Base-by-base conservation (phyloP, 2,113 vertebrate species). In the Channa argus region DNA sequence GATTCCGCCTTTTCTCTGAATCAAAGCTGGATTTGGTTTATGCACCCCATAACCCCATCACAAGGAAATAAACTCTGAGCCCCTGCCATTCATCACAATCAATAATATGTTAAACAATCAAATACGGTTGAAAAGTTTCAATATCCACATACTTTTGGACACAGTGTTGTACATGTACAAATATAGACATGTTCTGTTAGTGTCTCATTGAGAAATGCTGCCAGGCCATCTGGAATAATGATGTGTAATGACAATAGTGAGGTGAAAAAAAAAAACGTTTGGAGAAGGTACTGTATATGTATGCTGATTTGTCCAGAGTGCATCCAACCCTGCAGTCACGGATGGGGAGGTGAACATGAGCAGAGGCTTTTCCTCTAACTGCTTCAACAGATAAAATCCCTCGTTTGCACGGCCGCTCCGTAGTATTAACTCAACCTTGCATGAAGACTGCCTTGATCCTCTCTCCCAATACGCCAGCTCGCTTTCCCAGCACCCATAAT, bases 381-480 rank as follows among this genome's bases (percentile, higher is more conserved):
- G 53, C 58, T 73, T 67, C 56, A 67, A 45, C 56, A 49, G 82
- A 71, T 63, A 71, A 43, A 71, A 75, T 47, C 61, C 46, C 41
- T 54, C 1, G 14, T 69, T 24, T 63, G 46, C 46, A 49, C 14
- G 2, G 38, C 33, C 3, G 46, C 44, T 15, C 41, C 0, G 8
- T 46, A 38, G 47, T 66, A 59, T 79, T 75, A 63, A 61, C 63
- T 79, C 72, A 63, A 61, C 63, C 58, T 45, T 65, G 47, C 61
- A 0, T 63, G 70, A 77, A 66, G 45, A 66, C 54, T 14, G 39
- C 56, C 55, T 65, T 50, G 44, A 71, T 78, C 61, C 14, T 5
- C 72, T 72, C 52, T 49, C 24, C 52, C 56, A 44, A 67, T 36
- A 38, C 63, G 34, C 41, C 50, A 38, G 12, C 36, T 8, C 24